Percentiles rank a stretch among this genome's conserved stretches.
phyloP scores from a whole-genome alignment of 2,888 invertebrate species.

The Leptinotarsa rubiginosa region DNA sequence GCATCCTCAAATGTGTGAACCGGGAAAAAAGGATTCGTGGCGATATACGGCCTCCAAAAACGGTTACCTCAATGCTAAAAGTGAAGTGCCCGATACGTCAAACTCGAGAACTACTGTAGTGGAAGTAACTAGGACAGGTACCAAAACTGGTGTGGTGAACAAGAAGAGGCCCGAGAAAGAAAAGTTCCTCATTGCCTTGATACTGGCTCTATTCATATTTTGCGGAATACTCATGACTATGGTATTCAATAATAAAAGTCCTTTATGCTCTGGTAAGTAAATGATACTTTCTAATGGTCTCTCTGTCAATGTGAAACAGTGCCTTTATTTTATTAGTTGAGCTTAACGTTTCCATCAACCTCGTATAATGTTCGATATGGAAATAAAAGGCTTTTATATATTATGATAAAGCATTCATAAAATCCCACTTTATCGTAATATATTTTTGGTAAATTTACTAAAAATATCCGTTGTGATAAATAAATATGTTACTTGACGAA shows the following conservation, averaged over 20 bases:
- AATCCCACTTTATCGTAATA: too few species aligned
- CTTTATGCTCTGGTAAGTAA: slow-evolving; percentile 59
- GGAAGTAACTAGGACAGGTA: slow-evolving; percentile 61
- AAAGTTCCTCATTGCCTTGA: slow-evolving; percentile 59
- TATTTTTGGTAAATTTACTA: too few species aligned
- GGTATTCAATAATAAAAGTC: slow-evolving; percentile 54
- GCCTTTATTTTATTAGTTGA: too few species aligned
- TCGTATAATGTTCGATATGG: too few species aligned
- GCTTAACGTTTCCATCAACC: too few species aligned
- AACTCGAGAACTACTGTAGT: slow-evolving; percentile 54
- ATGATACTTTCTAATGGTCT: not conserved
- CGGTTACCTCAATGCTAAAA: slow-evolving; percentile 45
- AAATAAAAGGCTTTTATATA: too few species aligned
- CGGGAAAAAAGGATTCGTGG: slow-evolving; percentile 53
- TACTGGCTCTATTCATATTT: slow-evolving; percentile 59
- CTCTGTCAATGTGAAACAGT: too few species aligned
- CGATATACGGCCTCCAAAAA: slow-evolving; percentile 54
- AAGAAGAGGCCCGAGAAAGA: slow-evolving; percentile 54
- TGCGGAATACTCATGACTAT: slow-evolving; percentile 57
- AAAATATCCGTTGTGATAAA: too few species aligned
- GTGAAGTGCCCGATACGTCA: slow-evolving; percentile 36
- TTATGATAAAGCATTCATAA: too few species aligned
- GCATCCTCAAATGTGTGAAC: slow-evolving; percentile 51
- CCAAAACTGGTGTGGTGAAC: slow-evolving; percentile 61
- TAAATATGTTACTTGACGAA: too few species aligned